phyloP scores from a whole-genome alignment of 1,140 invertebrate genomes.

The Drosophila kohkoa region DNA sequence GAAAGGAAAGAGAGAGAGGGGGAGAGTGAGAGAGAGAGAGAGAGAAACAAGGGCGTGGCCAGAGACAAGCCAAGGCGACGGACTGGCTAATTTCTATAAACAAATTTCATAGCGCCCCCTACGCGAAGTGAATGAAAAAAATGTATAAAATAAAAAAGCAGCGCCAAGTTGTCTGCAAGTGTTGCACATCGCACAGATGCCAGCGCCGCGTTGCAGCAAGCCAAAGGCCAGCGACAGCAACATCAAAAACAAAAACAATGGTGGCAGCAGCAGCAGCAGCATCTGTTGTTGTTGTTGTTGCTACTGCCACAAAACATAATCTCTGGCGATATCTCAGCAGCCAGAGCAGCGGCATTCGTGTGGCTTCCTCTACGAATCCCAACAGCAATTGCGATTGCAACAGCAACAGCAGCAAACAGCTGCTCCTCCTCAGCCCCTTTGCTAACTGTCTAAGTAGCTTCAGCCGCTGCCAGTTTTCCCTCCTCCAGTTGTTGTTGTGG shows the following conservation, averaged over 20 bases:
- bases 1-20: no score
- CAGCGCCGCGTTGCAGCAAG: conserved; percentile 77
- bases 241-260: conserved; percentile 69
- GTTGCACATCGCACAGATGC: conserved; percentile 80
- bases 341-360: conserved; percentile 63
- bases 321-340: conserved; percentile 71
- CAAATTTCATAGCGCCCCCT: conserved; percentile 65
- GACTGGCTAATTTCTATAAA: conserved; percentile 78
- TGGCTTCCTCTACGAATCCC: conserved; percentile 62
- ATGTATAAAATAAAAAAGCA: conserved; percentile 3
- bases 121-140: background rate
- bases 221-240: conserved; percentile 68
- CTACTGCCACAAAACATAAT: conserved; percentile 81
- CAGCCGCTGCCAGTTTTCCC: conserved; percentile 52
- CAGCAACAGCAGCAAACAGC: conserved; percentile 24
- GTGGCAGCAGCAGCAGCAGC: conserved; percentile 55
- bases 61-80: conserved; percentile 40
- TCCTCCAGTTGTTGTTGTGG: conserved; percentile 42
- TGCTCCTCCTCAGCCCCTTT: conserved; percentile 15
- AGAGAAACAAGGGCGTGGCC: conserved; percentile 53
- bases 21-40: no score
- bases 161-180: conserved; percentile 80
- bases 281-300: conserved; percentile 8
- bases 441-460: conserved; percentile 71
- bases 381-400: conserved; percentile 18